Conservation (phyloP, 2,113 vertebrate genomes). For the Alethe diademata region DNA sequence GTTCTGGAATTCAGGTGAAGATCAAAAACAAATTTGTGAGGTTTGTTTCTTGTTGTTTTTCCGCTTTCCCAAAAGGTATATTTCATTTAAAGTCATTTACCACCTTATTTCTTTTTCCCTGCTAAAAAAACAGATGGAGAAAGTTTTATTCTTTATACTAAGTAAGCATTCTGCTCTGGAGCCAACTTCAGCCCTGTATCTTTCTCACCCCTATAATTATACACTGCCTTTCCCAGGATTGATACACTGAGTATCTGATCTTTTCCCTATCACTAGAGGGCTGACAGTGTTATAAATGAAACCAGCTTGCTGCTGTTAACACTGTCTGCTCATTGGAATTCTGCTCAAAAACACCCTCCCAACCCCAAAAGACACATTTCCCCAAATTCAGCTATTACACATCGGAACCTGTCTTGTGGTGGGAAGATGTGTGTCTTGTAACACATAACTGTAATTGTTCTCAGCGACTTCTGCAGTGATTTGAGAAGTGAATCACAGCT, state of each 20-base stretch:
- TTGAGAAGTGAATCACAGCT: neutral
- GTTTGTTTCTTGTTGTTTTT: neutral
- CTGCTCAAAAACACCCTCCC: neutral
- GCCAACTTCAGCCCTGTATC: neutral
- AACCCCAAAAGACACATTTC: neutral
- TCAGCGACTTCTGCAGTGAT: neutral
- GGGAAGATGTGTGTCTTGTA: neutral
- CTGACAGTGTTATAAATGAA: neutral
- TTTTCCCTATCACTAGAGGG: neutral
- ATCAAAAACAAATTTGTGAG: neutral
- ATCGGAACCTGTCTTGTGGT: neutral
- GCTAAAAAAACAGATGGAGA: neutral
- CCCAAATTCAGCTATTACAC: neutral
- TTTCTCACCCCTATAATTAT: neutral
- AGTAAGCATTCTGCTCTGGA: neutral
- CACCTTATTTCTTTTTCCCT: neutral
- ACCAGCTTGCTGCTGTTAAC: neutral
- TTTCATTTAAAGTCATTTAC: neutral
- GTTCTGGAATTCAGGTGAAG: neutral
- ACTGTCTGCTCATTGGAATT: neutral
- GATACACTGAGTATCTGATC: neutral
- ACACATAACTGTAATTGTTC: neutral
- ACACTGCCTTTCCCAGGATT: neutral
- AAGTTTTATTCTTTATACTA: neutral
- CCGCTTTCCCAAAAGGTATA: neutral